Evolutionary conservation across 2,888 invertebrate genomes (phyloP), one percentile per base, ranked within the genome.

Genomic region (Digitonthophagus gazella): DNA sequence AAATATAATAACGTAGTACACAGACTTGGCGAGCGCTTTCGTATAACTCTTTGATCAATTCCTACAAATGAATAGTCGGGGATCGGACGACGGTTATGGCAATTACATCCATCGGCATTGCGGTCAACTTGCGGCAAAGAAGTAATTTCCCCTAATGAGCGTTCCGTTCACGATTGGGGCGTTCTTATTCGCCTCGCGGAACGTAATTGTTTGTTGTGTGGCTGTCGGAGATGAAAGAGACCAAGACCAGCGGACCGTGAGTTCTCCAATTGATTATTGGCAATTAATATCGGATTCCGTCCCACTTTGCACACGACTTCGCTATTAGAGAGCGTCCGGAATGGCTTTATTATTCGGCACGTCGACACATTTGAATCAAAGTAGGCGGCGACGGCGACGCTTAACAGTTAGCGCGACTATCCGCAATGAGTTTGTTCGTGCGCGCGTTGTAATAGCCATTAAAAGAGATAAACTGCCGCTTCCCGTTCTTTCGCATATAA

Each of bases 311-410:
- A 61, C 61, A 61, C 61, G 61, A 61, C 16, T 16, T 20, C 18
- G 61, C 19, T 20, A 61, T 61, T 61, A 61, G 61, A 20, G n/a
- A 61, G 19, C 19, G 61, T n/a, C 20, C 28, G 28, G 18, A 61
- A 61, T 61, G 61, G 61, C 61, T 61, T 61, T 61, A 61, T 61
- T 61, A 61, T 61, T 61, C 61, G 20, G 61, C 6, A 44, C 28
- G 28, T 44, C 28, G 28, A 44, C 28, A 11, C 28, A 44, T 44
- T 44, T 44, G 28, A 44, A 44, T 44, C 28, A 11, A 44, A 44
- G 28, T 44, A 44, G 28, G 28, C 28, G 28, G 28, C 28, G 28
- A 2, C 28, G 28, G 11, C 28, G 28, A 44, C 11, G 28, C 28
- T 44, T 11, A 44, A 44, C 28, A 8, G 28, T 44, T 44, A 44